Percentiles rank a stretch among this genome's conserved stretches.
These are phyloP conservation scores for Pseudomyrmex cubaensis DNA, from an alignment of 1,140 invertebrate species.

Conservation along the genomic window DNA sequence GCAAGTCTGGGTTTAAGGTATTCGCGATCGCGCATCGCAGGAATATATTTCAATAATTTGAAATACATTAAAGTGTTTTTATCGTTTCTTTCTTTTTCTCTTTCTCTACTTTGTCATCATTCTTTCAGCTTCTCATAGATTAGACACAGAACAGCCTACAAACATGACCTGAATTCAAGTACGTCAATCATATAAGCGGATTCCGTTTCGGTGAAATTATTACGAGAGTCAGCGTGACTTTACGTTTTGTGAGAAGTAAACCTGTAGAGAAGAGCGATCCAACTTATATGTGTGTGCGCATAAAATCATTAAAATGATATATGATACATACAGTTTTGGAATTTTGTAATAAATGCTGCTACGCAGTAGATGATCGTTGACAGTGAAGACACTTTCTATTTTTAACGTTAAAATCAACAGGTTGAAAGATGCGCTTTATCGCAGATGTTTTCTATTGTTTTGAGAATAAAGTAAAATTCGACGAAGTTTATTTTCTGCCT, in stretches of 20 bases:
- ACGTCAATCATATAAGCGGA: constrained; percentile 44
- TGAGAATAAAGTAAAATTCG: not conserved
- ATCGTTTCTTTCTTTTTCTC: not conserved
- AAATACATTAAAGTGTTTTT: constrained; percentile 84
- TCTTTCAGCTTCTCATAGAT: constrained; percentile 49
- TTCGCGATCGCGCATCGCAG: constrained; percentile 77
- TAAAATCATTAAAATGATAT: not conserved
- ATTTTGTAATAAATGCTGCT: not conserved
- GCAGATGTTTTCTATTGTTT: not conserved
- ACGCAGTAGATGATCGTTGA: not conserved
- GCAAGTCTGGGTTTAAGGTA: constrained; percentile 83
- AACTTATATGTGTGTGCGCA: too few relatives aligned
- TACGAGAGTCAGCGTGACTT: constrained; percentile 45
- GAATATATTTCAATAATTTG: constrained; percentile 85
- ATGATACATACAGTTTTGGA: constrained; percentile 16
- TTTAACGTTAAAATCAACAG: not conserved
- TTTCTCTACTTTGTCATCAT: constrained; percentile 52
- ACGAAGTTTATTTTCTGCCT: not conserved
- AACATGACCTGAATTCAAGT: constrained; percentile 63
- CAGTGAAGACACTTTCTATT: not conserved
- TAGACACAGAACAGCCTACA: constrained; percentile 57
- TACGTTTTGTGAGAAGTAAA: constrained; percentile 1
- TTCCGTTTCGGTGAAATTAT: constrained; percentile 67
- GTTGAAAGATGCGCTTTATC: too few relatives aligned
- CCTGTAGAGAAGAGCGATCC: not conserved